These are phyloP conservation scores for Malurus cyaneus DNA, from an alignment of 2,113 vertebrate species.

Conservation along the genomic window DNA sequence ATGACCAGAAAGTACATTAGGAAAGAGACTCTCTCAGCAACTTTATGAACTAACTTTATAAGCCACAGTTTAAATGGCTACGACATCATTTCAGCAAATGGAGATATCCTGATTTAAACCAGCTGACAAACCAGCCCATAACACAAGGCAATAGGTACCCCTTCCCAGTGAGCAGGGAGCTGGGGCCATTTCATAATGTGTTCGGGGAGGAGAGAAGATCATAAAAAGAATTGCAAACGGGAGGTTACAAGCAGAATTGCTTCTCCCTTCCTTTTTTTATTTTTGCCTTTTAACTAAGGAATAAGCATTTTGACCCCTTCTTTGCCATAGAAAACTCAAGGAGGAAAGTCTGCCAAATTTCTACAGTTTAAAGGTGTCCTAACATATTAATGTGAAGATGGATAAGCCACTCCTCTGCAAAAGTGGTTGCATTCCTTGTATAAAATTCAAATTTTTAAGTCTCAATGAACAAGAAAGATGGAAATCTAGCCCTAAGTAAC, in stretches of 20 bases:
- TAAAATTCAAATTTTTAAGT: constrained; percentile 16
- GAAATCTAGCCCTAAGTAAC: not conserved
- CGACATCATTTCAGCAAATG: not conserved
- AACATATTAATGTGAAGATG: not conserved
- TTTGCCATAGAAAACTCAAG: not conserved
- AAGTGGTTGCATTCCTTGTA: not conserved
- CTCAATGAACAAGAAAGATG: not conserved
- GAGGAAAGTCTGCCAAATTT: not conserved
- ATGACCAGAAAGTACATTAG: not conserved
- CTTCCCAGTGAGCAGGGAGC: not conserved
- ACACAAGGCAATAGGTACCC: not conserved
- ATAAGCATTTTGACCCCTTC: not conserved
- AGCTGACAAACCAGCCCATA: constrained; percentile 14
- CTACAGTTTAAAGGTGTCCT: not conserved
- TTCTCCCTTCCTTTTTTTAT: not conserved
- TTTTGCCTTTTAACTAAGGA: not conserved
- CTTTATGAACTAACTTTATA: constrained; percentile 44
- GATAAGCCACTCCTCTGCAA: not conserved
- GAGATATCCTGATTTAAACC: constrained; percentile 41
- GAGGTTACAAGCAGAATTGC: not conserved
- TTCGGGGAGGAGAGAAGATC: constrained; percentile 11
- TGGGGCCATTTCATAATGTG: constrained; percentile 1
- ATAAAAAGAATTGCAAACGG: constrained; percentile 33
- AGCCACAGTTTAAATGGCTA: not conserved
- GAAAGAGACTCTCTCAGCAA: not conserved